Evolutionary conservation across 2,797 vertebrate species (phyloP), one percentile per base, ranked within the genome.

Genomic region (Macroramphosus scolopax): DNA sequence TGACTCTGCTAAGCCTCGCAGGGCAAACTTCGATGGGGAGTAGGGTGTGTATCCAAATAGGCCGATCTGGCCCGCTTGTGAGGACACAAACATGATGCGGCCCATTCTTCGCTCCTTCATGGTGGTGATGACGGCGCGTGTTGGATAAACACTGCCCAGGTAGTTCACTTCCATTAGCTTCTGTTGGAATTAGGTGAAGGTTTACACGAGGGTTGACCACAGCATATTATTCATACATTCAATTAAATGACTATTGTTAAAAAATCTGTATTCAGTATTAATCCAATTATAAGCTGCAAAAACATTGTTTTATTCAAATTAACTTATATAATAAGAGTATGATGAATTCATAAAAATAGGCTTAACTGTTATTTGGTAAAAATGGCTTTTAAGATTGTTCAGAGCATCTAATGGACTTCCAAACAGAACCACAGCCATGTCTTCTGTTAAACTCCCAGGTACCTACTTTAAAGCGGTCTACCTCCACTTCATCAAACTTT

Each of bases 81-180:
- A 99, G 0, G 94, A 97, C 4, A 99, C 92, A 25, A 98, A 99
- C 51, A 99, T 92, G 48, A 98, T 92, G 56, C 95, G 92, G 25
- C 97, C 97, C 91, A 95, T 93, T 18, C 97, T 82, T 25, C 96
- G 86, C 73, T 99, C 96, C 88, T 98, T 99, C 97, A 99, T 99
- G 60, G 93, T 97, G 50, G 91, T 80, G 20, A 99, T 94, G 17
- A 98, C 95, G 0, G 96, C 95, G 13, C 93, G 89, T 17, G 94
- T 95, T 0, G 97, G 92, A 77, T 98, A 98, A 54, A 98, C 93
- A 0, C 96, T 98, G 17, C 96, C 97, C 87, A 99, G 87, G 80
- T 97, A 99, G 89, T 99, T 99, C 61, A 98, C 82, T 56, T 93
- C 94, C 93, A 99, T 98, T 63, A 98, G 67, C 72, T 87, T 93